Percentiles rank a stretch among this genome's conserved stretches.
These are phyloP conservation scores for Neoitamus cyanurus DNA, from an alignment of 2,888 invertebrate species.

Conservation along the genomic window DNA sequence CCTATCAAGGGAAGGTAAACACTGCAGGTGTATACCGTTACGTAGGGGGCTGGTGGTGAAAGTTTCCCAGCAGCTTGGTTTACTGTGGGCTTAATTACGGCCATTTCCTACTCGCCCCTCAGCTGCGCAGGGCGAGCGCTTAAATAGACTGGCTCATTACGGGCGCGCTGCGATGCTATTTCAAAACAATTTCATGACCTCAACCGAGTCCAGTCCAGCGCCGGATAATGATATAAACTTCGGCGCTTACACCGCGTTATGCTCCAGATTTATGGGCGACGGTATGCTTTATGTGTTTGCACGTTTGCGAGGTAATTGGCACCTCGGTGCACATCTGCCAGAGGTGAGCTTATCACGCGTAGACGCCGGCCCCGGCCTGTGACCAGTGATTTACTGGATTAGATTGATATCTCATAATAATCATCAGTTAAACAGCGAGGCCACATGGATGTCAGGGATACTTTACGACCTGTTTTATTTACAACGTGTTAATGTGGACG, in stretches of 20 bases:
- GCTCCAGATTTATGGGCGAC: conserved; percentile 6
- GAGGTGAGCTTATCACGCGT: conserved; percentile 15
- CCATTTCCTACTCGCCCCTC: background rate
- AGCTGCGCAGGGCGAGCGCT: background rate
- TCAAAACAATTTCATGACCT: background rate
- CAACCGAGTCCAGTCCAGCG: background rate
- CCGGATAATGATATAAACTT: conserved; percentile 16
- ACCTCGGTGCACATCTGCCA: conserved; percentile 12
- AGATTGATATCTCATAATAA: conserved; percentile 36
- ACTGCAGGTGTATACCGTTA: background rate
- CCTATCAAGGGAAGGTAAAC: conserved; percentile 2
- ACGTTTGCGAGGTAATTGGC: conserved; percentile 21
- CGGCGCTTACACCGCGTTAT: conserved; percentile 13
- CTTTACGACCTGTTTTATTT: conserved; percentile 42
- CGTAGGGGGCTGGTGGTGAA: background rate
- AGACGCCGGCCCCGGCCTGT: background rate
- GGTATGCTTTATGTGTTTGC: conserved; percentile 6
- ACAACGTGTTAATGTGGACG: conserved; percentile 43
- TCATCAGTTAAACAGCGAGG: conserved; percentile 22
- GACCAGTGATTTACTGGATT: conserved; percentile 26
- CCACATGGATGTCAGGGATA: conserved; percentile 23
- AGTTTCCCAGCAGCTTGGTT: background rate
- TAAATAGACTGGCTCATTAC: background rate
- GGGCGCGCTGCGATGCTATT: background rate
- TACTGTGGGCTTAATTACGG: conserved; percentile 17